Base-by-base conservation (phyloP, 2,113 vertebrate genomes). In the Myodes glareolus region DNA sequence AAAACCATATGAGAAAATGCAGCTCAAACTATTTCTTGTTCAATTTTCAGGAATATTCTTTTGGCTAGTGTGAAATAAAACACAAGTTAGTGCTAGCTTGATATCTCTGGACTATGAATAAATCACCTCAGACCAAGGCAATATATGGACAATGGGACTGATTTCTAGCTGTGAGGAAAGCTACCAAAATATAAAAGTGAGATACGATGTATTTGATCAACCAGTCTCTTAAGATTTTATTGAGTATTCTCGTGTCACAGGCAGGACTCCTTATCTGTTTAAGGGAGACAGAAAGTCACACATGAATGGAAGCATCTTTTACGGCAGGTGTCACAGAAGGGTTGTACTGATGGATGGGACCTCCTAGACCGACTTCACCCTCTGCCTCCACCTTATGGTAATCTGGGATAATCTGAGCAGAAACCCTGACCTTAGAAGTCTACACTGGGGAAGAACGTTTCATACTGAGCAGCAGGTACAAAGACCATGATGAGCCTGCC, bases 1-100 rank as follows among this genome's bases (percentile, higher is more conserved):
- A 63, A 90, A 93, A 73, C 84, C 50, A 33, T 67, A 50, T 90
- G 68, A 94, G 94, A 95, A 93, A 92, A 42, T n/a, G 84, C 8
- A 77, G 76, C 63, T n/a, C n/a, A 86, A 88, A 36, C 13, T 78
- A 45, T 67, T 96, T 91, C 68, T 65, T 82, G 84, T 76, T 95
- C 16, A 80, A 86, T 96, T 61, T 94, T 87, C 21, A 82, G 42
- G 58, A 50, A 75, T 73, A 75, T 7, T 21, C 7, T 19, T 25
- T 82, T 75, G 14, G 63, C 91, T 93, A 21, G 76, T 68, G 5
- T 82, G 12, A 23, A 77, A 94, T 50, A 50, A 88, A 97, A 90
- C 63, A 92, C 70, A 84, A 12, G 50, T 55, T 36, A 33, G 42
- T 33, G 76, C 55, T 84, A 89, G 25, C 65, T 97, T 94, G 67